These are phyloP conservation scores for Drosophila jambulina DNA, from an alignment of 1,140 invertebrate species.

Conservation along the genomic window DNA sequence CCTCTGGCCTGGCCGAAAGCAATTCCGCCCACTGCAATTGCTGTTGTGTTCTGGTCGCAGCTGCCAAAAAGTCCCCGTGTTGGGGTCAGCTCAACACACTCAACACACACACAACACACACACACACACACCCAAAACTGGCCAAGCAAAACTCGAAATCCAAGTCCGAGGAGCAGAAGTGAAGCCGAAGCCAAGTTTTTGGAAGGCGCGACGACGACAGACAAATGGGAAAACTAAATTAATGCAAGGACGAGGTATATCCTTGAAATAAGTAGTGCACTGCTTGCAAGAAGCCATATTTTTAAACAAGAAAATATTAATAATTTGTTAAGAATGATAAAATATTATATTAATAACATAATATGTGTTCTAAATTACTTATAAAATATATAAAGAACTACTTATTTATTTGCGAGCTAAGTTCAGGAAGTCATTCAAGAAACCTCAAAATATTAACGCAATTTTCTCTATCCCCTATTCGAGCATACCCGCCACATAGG, in stretches of 20 bases:
- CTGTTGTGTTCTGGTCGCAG: constrained; percentile 60
- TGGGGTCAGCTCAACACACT: constrained; percentile 39
- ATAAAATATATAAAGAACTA: too few relatives aligned
- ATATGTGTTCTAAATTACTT: too few relatives aligned
- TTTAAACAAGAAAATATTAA: not conserved
- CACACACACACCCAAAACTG: constrained; percentile 17
- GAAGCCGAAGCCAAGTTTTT: constrained; percentile 34
- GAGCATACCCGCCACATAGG: not conserved
- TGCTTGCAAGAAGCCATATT: not conserved
- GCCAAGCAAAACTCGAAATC: constrained; percentile 46
- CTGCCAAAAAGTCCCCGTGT: constrained; percentile 68
- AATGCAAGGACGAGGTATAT: constrained; percentile 26
- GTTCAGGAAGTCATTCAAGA: too few relatives aligned
- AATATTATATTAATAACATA: too few relatives aligned
- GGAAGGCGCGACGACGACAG: constrained; percentile 32
- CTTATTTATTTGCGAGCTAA: too few relatives aligned
- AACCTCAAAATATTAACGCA: too few relatives aligned
- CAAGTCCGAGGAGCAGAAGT: constrained; percentile 39
- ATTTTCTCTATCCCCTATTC: too few relatives aligned
- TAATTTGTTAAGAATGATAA: too few relatives aligned
- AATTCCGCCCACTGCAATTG: constrained; percentile 72
- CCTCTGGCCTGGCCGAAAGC: constrained; percentile 63
- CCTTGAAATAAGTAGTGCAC: not conserved
- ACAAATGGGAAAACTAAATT: constrained; percentile 43
- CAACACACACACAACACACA: not conserved